Evolutionary conservation across 2,888 invertebrate genomes (phyloP).

Genomic region (Phyllotreta cruciferae): DNA sequence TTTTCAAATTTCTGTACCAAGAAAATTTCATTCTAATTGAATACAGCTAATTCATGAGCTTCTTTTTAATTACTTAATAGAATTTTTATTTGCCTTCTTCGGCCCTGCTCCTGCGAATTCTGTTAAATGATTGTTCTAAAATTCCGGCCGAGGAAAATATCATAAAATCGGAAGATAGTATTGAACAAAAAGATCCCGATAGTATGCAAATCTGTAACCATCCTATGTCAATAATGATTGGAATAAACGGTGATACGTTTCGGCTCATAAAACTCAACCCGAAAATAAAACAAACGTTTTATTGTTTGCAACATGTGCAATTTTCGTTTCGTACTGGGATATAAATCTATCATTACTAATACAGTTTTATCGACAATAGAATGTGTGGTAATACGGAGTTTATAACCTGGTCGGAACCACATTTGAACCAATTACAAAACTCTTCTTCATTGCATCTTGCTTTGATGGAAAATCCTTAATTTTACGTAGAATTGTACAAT

Average conservation of each 20-base stretch:
- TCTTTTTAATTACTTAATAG: no score
- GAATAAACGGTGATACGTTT: neutral
- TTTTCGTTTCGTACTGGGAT: constrained; percentile 5
- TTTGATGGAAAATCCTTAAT: no score
- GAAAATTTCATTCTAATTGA: constrained; percentile 10
- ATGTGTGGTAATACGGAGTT: constrained; percentile 1
- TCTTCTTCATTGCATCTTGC: no score
- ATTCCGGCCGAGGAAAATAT: no score
- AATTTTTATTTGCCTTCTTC: no score
- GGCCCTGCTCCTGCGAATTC: no score
- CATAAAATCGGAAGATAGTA: no score
- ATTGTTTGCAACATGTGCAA: constrained; percentile 7
- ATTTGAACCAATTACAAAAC: neutral
- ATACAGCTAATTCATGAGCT: neutral
- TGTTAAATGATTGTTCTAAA: no score
- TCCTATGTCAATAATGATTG: no score
- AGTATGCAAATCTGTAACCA: no score
- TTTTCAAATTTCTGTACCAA: constrained; percentile 12
- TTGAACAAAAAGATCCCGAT: no score
- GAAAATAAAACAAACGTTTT: constrained; percentile 6
- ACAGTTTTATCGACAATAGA: constrained; percentile 3
- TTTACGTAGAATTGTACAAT: no score
- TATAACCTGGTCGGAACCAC: neutral
- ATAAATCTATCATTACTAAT: constrained; percentile 5
- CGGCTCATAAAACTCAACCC: constrained; percentile 5